These are phyloP conservation scores for Perizoma flavofasciatum DNA, from an alignment of 2,888 invertebrate genomes.

Conservation along the genomic window DNA sequence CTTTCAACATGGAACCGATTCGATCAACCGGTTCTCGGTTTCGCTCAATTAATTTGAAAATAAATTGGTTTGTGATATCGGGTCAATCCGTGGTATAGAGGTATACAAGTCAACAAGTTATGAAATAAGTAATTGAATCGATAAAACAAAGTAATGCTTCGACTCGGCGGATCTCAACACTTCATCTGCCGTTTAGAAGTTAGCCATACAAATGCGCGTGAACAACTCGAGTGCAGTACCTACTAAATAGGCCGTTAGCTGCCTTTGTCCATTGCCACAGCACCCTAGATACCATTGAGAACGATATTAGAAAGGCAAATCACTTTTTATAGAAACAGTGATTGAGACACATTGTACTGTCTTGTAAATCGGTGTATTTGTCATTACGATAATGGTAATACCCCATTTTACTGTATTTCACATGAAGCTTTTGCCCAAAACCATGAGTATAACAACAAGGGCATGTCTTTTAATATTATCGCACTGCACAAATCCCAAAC, in stretches of 20 bases:
- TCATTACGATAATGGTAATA: conserved; percentile 8
- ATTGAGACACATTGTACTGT: conserved; percentile 42
- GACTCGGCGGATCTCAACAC: conserved; percentile 4
- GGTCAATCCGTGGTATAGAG: conserved; percentile 60
- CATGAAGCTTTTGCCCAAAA: neutral
- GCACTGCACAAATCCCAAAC: neutral
- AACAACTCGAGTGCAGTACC: conserved; percentile 19
- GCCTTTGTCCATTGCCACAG: conserved; percentile 50
- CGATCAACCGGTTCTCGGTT: conserved; percentile 68
- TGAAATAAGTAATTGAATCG: conserved; percentile 46
- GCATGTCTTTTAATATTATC: neutral
- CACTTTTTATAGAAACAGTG: conserved; percentile 48
- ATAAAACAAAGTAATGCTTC: neutral
- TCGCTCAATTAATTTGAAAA: conserved; percentile 75
- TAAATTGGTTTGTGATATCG: conserved; percentile 69
- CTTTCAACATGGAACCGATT: conserved; percentile 72
- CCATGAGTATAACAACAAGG: neutral
- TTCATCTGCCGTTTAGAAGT: conserved; percentile 11
- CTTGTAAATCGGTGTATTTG: conserved; percentile 37
- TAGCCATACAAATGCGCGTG: conserved; percentile 3
- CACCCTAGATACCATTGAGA: conserved; percentile 48
- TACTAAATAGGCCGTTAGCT: conserved; percentile 32
- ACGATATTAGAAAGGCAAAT: conserved; percentile 67
- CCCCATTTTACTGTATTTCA: neutral
- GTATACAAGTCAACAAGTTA: conserved; percentile 63